Base-by-base conservation (phyloP, 2,113 vertebrate species). In the Datnioides undecimradiatus region DNA sequence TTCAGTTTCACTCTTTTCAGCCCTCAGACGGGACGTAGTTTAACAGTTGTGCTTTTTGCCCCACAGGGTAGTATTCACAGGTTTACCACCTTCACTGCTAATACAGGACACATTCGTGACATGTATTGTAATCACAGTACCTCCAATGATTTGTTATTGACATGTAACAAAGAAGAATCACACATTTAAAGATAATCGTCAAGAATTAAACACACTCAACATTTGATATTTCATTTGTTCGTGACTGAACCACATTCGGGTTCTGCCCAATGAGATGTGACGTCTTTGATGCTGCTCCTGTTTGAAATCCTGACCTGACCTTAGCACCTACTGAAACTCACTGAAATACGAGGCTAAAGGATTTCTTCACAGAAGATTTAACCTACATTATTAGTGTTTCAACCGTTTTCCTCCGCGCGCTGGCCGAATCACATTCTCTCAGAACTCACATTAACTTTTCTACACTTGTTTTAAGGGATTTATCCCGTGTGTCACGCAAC, bases 291-390 rank as follows among this genome's bases (percentile, higher is more conserved):
- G 58, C 31, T 16, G 8, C 12, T 69, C 6, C 36, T 3, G 3
- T n/a, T 62, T 31, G 17, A 74, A 64, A 59, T 16, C 19, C 46
- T 52, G 25, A 72, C 45, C 52, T 36, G 23, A 55, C 36, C 41
- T 31, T 2, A 0, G 6, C 38, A 34, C 40, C 54, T n/a, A n/a
- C n/a, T 13, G 40, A 74, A 66, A 36, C 60, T 52, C 14, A n/a
- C 4, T 46, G 68, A 85, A 78, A 75, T 74, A 83, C 21, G 14
- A 67, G 33, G n/a, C 36, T 45, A 38, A 48, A 69, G 14, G 34
- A 70, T 79, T 77, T 84, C 82, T 82, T 63, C 79, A 87, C 70
- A 73, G 79, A 85, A 87, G 70, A 87, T 69, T 34, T 59, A 41
- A 82, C 43, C 38, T 34, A 16, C 31, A 70, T 54, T 0, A 23